Base-by-base conservation (phyloP, 2,888 invertebrate genomes). In the Dryomyza anilis region DNA sequence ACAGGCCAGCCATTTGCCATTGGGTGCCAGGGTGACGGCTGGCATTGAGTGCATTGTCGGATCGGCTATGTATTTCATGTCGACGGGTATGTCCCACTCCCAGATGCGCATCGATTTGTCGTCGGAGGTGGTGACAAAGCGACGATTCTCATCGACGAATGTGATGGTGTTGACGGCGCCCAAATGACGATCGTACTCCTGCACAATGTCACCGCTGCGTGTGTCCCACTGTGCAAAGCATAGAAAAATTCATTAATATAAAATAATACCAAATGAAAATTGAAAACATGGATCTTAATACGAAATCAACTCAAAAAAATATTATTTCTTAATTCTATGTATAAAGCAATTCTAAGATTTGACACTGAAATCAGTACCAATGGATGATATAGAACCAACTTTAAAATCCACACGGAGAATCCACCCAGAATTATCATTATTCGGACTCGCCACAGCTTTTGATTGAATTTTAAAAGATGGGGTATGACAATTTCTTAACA, bases 11-110 rank as follows among this genome's bases (percentile, higher is more conserved):
- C 99, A 99, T 84, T 98, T 98, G 79, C 95, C 94, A 86, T 98
- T 98, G 1, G 98, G 98, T 0, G 98, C 92, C 6, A 92, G 87
- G 0, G 96, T 94, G 0, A 98, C 98, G 0, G 96, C 92, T 0
- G 99, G 99, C 90, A 99, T 95, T 5, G 98, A 98, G 84, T 99
- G 99, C 96, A 99, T 97, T 0, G 95, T 91, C 0, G 99, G 98
- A 84, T 99, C 99, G 1, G 99, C 99, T 71, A 99, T 98, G 83
- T 99, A 97, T 82, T 99, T 99, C 93, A 99, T 99, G 83, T 99
- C 99, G 1, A 99, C 99, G 0, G 95, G 95, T 76, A 95, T 95
- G 80, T 95, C 95, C 98, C 99, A 99, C 86, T 99, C 99, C 99
- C 99, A 99, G 55, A 99, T 97, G 59, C 99, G 86, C 72, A 99